These are phyloP conservation scores for Sciurus carolinensis DNA, from an alignment of 2,797 vertebrate species.

Conservation along the genomic window DNA sequence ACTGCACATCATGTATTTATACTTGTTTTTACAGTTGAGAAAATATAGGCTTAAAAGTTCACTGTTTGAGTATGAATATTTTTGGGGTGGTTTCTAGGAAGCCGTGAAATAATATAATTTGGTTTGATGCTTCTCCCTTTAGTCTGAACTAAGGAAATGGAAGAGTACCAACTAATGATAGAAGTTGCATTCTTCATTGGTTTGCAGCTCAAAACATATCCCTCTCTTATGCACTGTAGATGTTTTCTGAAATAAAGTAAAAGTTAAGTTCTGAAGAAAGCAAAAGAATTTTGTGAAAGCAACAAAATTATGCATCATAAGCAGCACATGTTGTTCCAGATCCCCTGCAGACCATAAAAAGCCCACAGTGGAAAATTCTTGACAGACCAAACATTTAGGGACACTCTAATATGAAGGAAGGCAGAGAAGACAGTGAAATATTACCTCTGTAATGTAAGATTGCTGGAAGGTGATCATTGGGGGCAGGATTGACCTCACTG, in stretches of 20 bases:
- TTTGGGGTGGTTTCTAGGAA: constrained; percentile 37
- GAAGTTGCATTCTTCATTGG: constrained; percentile 30
- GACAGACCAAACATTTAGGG: background rate
- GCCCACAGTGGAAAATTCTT: background rate
- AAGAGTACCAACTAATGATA: background rate
- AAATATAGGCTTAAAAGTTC: constrained; percentile 14
- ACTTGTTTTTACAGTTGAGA: background rate
- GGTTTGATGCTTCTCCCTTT: background rate
- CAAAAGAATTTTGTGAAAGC: constrained; percentile 56
- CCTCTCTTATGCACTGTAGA: background rate
- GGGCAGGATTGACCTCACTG: background rate
- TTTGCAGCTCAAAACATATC: constrained; percentile 35
- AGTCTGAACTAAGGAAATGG: constrained; percentile 25
- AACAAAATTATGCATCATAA: background rate
- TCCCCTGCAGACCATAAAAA: background rate
- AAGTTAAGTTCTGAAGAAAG: constrained; percentile 64
- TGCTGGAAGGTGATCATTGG: background rate
- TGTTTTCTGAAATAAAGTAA: constrained; percentile 52
- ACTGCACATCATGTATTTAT: background rate
- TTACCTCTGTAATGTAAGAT: background rate
- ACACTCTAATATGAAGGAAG: background rate
- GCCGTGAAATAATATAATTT: constrained; percentile 30
- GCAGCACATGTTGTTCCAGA: constrained; percentile 44
- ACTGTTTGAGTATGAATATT: constrained; percentile 6
- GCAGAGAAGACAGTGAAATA: background rate